Evolutionary conservation across 2,113 vertebrate species (phyloP).

Genomic region (Galeopterus variegatus): DNA sequence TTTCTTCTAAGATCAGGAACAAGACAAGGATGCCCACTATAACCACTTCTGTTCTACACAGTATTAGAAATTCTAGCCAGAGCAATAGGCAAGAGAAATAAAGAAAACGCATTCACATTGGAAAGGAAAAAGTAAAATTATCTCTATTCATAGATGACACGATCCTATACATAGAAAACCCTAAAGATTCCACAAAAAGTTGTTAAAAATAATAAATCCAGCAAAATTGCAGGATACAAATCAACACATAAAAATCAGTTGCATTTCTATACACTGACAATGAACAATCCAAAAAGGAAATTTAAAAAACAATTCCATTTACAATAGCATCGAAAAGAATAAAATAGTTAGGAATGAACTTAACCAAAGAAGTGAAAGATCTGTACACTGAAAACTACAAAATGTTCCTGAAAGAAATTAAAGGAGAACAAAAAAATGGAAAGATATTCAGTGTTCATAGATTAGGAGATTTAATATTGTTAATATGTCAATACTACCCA

Average conservation of each 20-base stretch:
- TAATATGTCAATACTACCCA: not conserved
- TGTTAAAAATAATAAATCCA: constrained; percentile 15
- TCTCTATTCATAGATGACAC: not conserved
- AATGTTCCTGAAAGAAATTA: constrained; percentile 19
- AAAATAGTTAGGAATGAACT: not conserved
- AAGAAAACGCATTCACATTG: not conserved
- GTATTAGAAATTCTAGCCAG: not conserved
- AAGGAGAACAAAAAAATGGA: not conserved
- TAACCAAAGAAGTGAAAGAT: not conserved
- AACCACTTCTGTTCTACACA: not conserved
- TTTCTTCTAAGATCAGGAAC: not conserved
- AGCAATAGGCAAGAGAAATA: not conserved
- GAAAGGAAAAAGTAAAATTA: not conserved
- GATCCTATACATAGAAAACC: not conserved
- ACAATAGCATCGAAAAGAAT: constrained; percentile 5
- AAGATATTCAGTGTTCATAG: not conserved
- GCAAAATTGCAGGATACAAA: not conserved
- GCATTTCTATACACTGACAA: not conserved
- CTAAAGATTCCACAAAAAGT: not conserved
- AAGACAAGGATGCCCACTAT: not conserved
- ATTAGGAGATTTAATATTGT: not conserved
- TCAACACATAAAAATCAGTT: constrained; percentile 1
- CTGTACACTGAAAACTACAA: not conserved
- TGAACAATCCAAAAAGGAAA: constrained; percentile 39
- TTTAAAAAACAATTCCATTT: not conserved